Conservation (phyloP, 2,888 invertebrate genomes). For the Melanostoma mellinum region DNA sequence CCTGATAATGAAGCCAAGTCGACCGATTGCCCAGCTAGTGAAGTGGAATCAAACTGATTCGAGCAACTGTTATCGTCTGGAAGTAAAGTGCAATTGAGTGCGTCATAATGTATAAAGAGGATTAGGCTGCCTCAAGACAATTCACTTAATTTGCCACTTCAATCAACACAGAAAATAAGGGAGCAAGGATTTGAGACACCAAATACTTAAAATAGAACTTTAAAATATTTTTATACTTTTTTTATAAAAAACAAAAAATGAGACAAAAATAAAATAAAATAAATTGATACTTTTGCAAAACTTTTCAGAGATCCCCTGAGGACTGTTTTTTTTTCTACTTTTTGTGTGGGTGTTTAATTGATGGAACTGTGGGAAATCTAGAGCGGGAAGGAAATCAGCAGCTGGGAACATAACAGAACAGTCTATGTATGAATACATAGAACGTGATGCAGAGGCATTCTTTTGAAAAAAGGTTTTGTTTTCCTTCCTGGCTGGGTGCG, state of each 20-base stretch:
- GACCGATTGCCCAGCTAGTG: constrained; percentile 80
- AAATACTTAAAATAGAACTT: background rate
- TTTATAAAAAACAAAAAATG: constrained; percentile 11
- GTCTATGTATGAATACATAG: too few species aligned
- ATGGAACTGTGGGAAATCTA: too few species aligned
- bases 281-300: constrained; percentile 12
- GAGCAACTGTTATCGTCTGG: constrained; percentile 79
- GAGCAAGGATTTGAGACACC: background rate
- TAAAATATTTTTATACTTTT: constrained; percentile 42
- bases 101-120: constrained; percentile 3
- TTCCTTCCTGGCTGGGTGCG: too few species aligned
- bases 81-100: constrained; percentile 78
- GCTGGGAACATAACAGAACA: too few species aligned
- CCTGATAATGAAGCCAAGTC: constrained; percentile 80
- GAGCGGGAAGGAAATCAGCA: too few species aligned
- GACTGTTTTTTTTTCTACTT: background rate
- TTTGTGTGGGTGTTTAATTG: too few species aligned
- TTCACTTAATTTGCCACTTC: constrained; percentile 38
- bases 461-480: too few species aligned
- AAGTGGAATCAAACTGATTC: constrained; percentile 80
- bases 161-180: background rate
- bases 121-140: background rate
- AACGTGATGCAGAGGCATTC: too few species aligned
- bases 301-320: constrained; percentile 29
- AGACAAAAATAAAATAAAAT: constrained; percentile 13